Evolutionary conservation across 2,797 vertebrate species (phyloP), one percentile per base, ranked within the genome.

Genomic region (Anguilla marmorata): DNA sequence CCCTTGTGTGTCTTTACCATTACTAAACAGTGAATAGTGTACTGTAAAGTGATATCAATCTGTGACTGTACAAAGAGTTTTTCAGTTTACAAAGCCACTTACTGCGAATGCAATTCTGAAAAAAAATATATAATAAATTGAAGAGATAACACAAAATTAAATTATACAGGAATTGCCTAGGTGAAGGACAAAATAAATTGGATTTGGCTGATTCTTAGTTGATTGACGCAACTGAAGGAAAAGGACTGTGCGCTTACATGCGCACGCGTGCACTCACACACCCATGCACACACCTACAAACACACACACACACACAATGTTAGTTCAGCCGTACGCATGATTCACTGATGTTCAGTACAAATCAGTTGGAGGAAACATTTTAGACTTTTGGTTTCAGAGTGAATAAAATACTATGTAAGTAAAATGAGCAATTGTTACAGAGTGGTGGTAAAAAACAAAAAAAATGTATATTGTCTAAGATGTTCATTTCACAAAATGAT

Each of bases 171-270:
- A 92, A 93, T 58, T 24, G 90, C 76, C 63, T 92, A 92, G 92
- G 93, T 94, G 93, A 94, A 94, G 93, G 93, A 91, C 90, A 56
- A 89, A 92, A 92, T 91, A 93, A 93, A 93, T 90, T 93, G 91
- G 91, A 93, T 91, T 92, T 87, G 91, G 90, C 91, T 90, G 89
- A 93, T 93, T 93, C 89, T 92, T 90, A 87, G 89, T 86, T 80
- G 86, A 88, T 83, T 37, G 27, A 88, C 88, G 94, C 93, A 89
- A 92, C 91, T 24, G 37, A 60, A 50, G 89, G 89, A 90, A 87
- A 86, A 90, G 85, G 88, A 85, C 91, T 33, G 82, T 24, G 72
- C 37, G 76, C 37, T 33, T 33, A 74, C 33, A 33, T 87, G 19
- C 30, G 52, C 72, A 24, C 76, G 0, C 88, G 7, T 21, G 30